Conservation (phyloP, 1,140 invertebrate species). For the Tetramorium simillimum region DNA sequence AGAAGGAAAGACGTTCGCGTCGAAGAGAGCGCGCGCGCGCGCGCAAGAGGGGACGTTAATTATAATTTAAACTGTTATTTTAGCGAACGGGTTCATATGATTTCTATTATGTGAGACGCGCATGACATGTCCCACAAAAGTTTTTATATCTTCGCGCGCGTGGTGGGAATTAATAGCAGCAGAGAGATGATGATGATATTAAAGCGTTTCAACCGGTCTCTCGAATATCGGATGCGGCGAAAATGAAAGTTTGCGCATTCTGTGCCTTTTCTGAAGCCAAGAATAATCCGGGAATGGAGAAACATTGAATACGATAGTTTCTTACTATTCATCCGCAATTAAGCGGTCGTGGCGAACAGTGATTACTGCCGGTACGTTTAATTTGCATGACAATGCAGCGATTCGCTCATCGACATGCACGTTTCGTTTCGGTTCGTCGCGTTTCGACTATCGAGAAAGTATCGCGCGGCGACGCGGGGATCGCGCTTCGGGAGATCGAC, state of each 20-base stretch:
- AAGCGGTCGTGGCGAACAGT: neutral
- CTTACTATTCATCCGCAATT: conserved; percentile 20
- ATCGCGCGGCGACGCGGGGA: neutral
- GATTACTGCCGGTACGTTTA: conserved; percentile 36
- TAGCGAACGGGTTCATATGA: neutral
- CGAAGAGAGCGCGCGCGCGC: neutral
- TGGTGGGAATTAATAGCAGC: neutral
- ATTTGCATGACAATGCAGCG: conserved; percentile 44
- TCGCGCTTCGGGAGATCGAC: conserved; percentile 53
- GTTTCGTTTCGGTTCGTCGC: neutral
- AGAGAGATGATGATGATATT: neutral
- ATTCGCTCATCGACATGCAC: conserved; percentile 24
- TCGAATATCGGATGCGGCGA: neutral
- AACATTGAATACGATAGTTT: neutral
- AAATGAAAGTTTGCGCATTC: neutral
- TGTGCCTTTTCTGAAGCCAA: neutral
- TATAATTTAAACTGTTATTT: neutral
- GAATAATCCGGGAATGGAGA: neutral
- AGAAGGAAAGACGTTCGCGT: neutral
- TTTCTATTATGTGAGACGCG: neutral
- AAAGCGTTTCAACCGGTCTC: neutral
- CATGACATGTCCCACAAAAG: neutral
- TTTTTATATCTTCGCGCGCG: neutral
- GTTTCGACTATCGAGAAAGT: conserved; percentile 22
- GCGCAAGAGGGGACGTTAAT: neutral